Base-by-base conservation (phyloP, 35 echinoderm and acorn worm genomes). In the Ophioderma brevispina region DNA sequence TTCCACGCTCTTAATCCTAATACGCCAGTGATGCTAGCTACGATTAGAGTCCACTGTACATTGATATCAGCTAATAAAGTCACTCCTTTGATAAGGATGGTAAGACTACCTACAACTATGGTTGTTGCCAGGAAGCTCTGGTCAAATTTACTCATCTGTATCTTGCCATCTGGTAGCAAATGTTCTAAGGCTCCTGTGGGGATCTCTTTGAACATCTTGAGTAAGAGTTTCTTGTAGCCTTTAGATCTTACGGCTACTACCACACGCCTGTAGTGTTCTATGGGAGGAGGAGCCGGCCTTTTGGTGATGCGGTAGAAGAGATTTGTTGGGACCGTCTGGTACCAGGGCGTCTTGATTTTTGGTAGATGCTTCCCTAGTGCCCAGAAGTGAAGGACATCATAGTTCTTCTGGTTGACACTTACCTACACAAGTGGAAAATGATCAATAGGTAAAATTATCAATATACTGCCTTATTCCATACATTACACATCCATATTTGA, bases 131-230 rank as follows among this genome's bases (percentile, higher is more conserved):
- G 91, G 38, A 99, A 76, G 8, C 90, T 87, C 52, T 99, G 90
- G 70, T 99, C 97, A 42, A 92, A 92, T 23, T 80, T 89, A 0
- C 90, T 93, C 97, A 99, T 99, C 76, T 87, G 50, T 13, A 99
- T 99, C 84, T 93, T 99, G 37, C 97, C 97, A 39, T 99, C 97
- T 0, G 97, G 97, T 4, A 99, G 91, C 0, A 99, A 75, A 31
- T 99, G 97, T 77, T 99, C 97, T 36, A 99, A 84, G 1, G 93
- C 97, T 5, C 83, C 88, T 0, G 90, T 89, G 3, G 93, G 97
- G 38, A 99, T 95, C 70, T 99, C 97, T 89, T 99, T 99, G 78
- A 99, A 99, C 97, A 99, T 99, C 81, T 99, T 99, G 14, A 99
- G 82, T 15, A 94, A 77, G 2, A 99, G 91, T 78, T 95, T 99